phyloP scores from a whole-genome alignment of 37 sponge, comb jelly and placozoan genomes.

The Oscarella lobularis region DNA sequence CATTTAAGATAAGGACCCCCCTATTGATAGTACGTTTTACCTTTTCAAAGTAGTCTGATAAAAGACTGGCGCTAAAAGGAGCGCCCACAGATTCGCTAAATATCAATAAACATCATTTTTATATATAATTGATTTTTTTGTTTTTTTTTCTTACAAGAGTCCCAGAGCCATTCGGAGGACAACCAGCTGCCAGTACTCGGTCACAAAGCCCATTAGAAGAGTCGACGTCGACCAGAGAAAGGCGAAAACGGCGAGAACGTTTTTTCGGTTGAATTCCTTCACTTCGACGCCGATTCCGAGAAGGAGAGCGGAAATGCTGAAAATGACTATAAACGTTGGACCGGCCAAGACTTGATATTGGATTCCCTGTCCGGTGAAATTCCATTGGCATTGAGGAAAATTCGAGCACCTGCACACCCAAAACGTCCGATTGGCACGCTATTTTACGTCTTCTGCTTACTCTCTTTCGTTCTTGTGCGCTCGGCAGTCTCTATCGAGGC shows the following conservation, averaged over 20 bases:
- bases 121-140: background rate
- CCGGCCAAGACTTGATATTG: slow-evolving; percentile 70
- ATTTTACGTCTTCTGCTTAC: too few species aligned
- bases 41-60: slow-evolving; percentile 61
- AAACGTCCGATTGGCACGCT: too few species aligned
- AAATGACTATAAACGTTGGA: slow-evolving; percentile 71
- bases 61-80: slow-evolving; percentile 62
- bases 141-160: slow-evolving; percentile 30
- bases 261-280: slow-evolving; percentile 16
- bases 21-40: slow-evolving; percentile 14
- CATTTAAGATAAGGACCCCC: background rate
- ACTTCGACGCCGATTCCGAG: slow-evolving; percentile 57
- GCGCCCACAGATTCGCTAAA: slow-evolving; percentile 72
- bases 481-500: background rate
- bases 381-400: slow-evolving; percentile 40
- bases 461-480: background rate
- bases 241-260: slow-evolving; percentile 40
- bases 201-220: slow-evolving; percentile 52
- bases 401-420: too few species aligned
- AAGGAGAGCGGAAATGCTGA: slow-evolving; percentile 47
- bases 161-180: slow-evolving; percentile 50
- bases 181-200: slow-evolving; percentile 53
- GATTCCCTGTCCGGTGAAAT: slow-evolving; percentile 42
- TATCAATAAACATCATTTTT: background rate
- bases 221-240: slow-evolving; percentile 48